Conservation (phyloP, 2,888 invertebrate genomes). For the Nemurella pictetii region DNA sequence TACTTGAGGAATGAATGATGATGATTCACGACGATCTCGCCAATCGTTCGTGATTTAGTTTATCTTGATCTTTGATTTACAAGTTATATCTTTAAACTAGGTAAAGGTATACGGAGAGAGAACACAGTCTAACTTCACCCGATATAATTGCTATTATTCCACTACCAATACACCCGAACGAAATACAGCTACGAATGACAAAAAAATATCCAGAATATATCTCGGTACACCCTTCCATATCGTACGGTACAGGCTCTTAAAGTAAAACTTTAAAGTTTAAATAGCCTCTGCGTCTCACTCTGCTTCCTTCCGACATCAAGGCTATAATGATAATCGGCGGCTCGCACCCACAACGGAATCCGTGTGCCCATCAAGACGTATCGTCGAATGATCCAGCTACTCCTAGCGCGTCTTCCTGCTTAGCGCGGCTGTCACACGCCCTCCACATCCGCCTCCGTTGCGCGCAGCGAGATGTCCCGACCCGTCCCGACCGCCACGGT, state of each 20-base stretch:
- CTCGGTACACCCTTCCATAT: background rate
- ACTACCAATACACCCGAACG: background rate
- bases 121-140: background rate
- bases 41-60: background rate
- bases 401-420: background rate
- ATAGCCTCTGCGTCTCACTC: background rate
- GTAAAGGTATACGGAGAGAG: background rate
- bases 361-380: background rate
- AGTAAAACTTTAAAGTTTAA: too few species aligned
- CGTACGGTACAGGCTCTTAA: background rate
- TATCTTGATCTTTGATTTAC: background rate
- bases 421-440: slow-evolving; percentile 3
- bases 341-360: too few species aligned
- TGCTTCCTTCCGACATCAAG: background rate
- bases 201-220: too few species aligned
- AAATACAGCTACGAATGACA: background rate
- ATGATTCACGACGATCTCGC: background rate
- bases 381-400: background rate
- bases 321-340: background rate
- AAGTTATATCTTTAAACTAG: background rate
- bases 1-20: background rate
- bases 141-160: background rate
- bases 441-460: slow-evolving; percentile 5
- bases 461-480: background rate
- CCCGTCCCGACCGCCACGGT: background rate